These are phyloP conservation scores for Cylloceria caligata DNA, from an alignment of 2,888 invertebrate genomes.

Conservation along the genomic window DNA sequence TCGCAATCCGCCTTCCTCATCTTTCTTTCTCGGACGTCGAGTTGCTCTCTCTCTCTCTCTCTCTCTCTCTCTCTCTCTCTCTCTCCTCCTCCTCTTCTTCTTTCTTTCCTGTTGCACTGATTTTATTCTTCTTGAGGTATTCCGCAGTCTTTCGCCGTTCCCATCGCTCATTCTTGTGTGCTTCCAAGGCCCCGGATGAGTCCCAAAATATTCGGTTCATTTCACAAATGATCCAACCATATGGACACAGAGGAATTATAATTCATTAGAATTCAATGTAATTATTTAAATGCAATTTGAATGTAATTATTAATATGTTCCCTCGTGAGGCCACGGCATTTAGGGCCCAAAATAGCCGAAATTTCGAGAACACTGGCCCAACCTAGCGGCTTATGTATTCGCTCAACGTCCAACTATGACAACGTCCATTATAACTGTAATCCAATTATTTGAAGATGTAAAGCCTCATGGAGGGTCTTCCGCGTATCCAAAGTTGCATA, in stretches of 20 bases:
- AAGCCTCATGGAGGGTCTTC: neutral
- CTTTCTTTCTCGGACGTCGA: slow-evolving; percentile 22
- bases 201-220: neutral
- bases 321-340: neutral
- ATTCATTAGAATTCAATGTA: neutral
- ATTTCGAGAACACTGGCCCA: neutral
- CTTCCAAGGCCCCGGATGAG: neutral
- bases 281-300: neutral
- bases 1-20: slow-evolving; percentile 50
- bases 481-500: neutral
- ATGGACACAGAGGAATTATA: neutral
- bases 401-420: neutral
- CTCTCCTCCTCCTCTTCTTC: neutral
- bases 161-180: slow-evolving; percentile 9
- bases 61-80: slow-evolving; percentile 9
- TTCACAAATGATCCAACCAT: neutral
- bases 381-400: neutral
- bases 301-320: neutral
- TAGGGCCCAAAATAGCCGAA: neutral
- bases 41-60: slow-evolving; percentile 1
- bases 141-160: neutral
- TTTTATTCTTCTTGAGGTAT: slow-evolving; percentile 14
- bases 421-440: neutral
- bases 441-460: neutral
- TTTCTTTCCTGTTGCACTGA: neutral